Conservation (phyloP, 2,888 invertebrate genomes). For the Nowickia ferox region DNA sequence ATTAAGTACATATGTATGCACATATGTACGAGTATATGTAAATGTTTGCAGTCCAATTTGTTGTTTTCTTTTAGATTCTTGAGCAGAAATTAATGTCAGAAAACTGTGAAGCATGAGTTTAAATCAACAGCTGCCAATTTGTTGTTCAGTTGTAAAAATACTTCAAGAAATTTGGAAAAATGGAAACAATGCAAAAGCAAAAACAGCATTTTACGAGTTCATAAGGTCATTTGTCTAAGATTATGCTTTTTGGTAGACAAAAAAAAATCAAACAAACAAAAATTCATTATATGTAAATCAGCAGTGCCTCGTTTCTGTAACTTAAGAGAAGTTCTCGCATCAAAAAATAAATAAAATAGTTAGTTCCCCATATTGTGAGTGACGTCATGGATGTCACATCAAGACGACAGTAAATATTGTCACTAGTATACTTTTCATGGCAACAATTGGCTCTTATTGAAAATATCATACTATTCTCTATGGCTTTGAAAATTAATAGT, state of each 20-base stretch:
- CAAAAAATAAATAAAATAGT: too few relatives aligned
- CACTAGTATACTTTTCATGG: too few relatives aligned
- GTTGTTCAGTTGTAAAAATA: constrained; percentile 57
- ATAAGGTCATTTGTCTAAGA: constrained; percentile 69
- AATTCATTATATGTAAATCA: too few relatives aligned
- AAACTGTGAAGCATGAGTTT: constrained; percentile 79
- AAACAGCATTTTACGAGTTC: constrained; percentile 62
- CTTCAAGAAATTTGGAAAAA: background rate
- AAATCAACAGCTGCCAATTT: constrained; percentile 74
- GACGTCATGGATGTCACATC: too few relatives aligned
- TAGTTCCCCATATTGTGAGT: too few relatives aligned
- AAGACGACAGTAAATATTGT: too few relatives aligned
- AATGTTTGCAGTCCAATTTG: constrained; percentile 55
- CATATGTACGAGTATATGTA: background rate
- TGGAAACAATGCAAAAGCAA: background rate
- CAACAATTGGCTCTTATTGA: too few relatives aligned
- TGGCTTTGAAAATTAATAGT: too few relatives aligned
- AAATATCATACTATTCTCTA: too few relatives aligned
- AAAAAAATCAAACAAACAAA: background rate
- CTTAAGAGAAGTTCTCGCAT: too few relatives aligned
- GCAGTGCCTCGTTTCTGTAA: too few relatives aligned
- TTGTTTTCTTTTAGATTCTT: constrained; percentile 70
- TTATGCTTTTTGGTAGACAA: background rate
- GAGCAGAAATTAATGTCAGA: constrained; percentile 77
- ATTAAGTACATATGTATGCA: background rate